phyloP scores from a whole-genome alignment of 2,113 vertebrate genomes.

The Willisornis vidua region DNA sequence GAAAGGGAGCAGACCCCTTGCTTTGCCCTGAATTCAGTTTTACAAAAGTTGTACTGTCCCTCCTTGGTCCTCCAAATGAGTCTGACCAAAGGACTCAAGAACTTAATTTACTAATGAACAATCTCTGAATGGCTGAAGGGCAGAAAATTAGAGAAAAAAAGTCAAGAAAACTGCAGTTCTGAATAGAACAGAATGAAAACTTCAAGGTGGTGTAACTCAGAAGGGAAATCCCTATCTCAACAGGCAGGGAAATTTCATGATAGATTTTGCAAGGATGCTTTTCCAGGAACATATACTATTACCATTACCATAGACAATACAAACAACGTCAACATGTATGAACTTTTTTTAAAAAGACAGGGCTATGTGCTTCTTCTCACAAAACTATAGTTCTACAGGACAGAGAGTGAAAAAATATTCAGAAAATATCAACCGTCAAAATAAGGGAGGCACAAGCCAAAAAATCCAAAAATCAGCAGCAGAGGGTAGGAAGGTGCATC shows the following conservation, averaged over 20 bases:
- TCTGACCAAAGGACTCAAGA: neutral
- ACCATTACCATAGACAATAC: neutral
- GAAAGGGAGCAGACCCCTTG: accelerated
- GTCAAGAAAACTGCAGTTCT: neutral
- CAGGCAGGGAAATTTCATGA: neutral
- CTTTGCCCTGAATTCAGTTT: neutral
- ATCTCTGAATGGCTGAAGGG: neutral
- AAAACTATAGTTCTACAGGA: neutral
- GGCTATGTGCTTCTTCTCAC: neutral
- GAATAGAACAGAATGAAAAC: neutral
- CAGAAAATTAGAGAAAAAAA: neutral
- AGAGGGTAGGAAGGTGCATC: neutral
- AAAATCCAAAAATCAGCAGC: neutral
- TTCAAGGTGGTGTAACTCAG: neutral
- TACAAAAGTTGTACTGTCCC: neutral
- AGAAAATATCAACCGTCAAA: neutral
- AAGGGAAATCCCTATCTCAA: neutral
- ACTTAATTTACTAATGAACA: neutral
- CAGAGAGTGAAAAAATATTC: neutral
- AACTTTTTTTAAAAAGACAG: neutral
- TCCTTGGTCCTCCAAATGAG: neutral
- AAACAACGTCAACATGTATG: neutral
- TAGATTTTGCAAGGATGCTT: neutral
- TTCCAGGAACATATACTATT: neutral
- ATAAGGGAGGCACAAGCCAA: neutral